These are phyloP conservation scores for Theodoxus fluviatilis DNA, from an alignment of 2,888 invertebrate species.

Conservation along the genomic window DNA sequence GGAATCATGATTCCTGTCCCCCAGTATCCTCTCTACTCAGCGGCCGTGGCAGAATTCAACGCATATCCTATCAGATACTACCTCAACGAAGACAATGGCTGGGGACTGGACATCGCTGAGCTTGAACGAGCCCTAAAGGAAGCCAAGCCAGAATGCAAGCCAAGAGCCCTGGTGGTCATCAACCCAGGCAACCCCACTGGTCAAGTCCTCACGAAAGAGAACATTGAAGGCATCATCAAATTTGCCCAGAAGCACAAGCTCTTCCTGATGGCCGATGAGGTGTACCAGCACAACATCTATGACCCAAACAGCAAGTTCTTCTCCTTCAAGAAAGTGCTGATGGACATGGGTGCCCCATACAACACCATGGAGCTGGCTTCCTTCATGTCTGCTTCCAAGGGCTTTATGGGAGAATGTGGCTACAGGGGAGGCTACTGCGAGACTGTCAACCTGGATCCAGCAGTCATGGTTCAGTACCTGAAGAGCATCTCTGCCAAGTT, in stretches of 20 bases:
- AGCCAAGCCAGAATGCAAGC: constrained; percentile 71
- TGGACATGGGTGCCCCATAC: constrained; percentile 90
- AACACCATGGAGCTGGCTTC: constrained; percentile 86
- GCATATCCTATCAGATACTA: constrained; percentile 72
- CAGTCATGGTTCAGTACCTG: constrained; percentile 71
- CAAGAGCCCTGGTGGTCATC: constrained; percentile 89
- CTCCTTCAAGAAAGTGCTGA: constrained; percentile 93
- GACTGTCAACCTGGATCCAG: constrained; percentile 79
- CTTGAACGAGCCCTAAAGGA: constrained; percentile 78
- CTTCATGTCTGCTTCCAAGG: constrained; percentile 96
- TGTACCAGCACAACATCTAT: constrained; percentile 96
- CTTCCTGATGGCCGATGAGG: constrained; percentile 73
- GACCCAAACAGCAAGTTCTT: constrained; percentile 86
- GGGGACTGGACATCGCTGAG: constrained; percentile 83
- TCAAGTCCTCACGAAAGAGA: constrained; percentile 83
- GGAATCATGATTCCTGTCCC: constrained; percentile 98
- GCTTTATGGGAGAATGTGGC: constrained; percentile 80
- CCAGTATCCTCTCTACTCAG: constrained; percentile 97
- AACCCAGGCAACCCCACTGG: constrained; percentile 98
- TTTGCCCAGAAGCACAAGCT: constrained; percentile 88
- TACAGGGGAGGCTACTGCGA: constrained; percentile 86
- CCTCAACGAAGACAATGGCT: constrained; percentile 85
- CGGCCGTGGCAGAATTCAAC: constrained; percentile 89
- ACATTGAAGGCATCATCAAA: constrained; percentile 89
- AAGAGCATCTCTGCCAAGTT: constrained; percentile 87